Conservation (phyloP, 2,113 vertebrate species). For the Malurus melanocephalus region DNA sequence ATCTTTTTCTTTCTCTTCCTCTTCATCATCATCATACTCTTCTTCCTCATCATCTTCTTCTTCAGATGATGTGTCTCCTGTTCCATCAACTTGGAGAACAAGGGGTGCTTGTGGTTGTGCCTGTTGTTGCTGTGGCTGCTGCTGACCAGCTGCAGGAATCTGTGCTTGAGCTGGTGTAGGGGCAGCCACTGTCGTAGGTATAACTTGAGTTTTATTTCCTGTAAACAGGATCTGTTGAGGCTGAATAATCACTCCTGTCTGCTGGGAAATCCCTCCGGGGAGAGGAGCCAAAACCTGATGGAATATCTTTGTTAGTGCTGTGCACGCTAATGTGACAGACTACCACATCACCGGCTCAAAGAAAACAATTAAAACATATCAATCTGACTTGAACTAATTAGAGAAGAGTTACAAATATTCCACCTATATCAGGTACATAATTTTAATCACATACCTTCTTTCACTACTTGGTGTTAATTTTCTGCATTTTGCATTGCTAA, state of each 20-base stretch:
- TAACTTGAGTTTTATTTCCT: conserved; percentile 94
- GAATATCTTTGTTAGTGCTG: conserved; percentile 10
- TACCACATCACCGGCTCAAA: background rate
- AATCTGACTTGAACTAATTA: background rate
- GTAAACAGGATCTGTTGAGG: conserved; percentile 96
- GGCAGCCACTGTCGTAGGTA: conserved; percentile 82
- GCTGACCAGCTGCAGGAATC: conserved; percentile 77
- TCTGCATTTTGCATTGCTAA: background rate
- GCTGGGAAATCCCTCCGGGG: conserved; percentile 89
- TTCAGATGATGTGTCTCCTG: conserved; percentile 93
- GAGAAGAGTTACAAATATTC: background rate
- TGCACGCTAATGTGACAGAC: background rate
- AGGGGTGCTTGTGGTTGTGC: conserved; percentile 86
- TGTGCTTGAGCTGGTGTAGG: conserved; percentile 82
- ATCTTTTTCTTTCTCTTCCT: conserved; percentile 97
- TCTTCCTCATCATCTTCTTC: conserved; percentile 97
- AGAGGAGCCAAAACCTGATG: conserved; percentile 89
- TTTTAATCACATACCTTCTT: background rate
- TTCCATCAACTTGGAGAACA: conserved; percentile 93
- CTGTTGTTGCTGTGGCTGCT: conserved; percentile 80
- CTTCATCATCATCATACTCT: conserved; percentile 94
- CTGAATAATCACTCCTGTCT: conserved; percentile 97
- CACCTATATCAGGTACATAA: background rate
- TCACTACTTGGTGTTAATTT: background rate
- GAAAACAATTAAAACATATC: background rate